Percentiles rank a stretch among this genome's conserved stretches.
Evolutionary conservation across 2,797 vertebrate species (phyloP).

Genomic region (Vireo griseus): DNA sequence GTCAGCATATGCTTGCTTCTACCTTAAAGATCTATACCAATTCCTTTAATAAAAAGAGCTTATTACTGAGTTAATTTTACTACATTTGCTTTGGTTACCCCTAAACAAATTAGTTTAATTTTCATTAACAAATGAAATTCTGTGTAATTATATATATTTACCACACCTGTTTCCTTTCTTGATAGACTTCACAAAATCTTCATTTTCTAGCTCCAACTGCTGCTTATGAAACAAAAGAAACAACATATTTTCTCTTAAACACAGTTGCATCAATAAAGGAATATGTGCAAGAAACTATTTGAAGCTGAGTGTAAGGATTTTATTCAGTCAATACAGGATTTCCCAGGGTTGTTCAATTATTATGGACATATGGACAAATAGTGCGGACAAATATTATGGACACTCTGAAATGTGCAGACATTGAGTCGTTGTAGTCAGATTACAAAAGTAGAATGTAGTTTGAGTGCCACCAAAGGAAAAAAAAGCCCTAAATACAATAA

Average conservation of each 20-base stretch:
- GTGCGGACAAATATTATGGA: neutral
- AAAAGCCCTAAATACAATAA: neutral
- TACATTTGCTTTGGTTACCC: neutral
- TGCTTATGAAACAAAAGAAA: neutral
- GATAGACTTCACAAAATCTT: neutral
- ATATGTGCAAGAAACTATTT: neutral
- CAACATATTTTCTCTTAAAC: neutral
- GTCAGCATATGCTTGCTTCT: neutral
- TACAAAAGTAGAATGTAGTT: neutral
- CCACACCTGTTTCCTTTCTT: neutral
- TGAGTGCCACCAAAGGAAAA: neutral
- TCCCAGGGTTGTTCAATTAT: neutral
- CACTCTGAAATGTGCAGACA: neutral
- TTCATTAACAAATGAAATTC: neutral
- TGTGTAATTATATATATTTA: neutral
- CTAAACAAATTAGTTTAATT: neutral
- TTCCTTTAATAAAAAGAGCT: neutral
- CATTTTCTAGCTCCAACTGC: neutral
- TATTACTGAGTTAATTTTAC: neutral
- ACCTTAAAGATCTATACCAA: neutral
- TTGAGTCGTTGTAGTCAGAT: neutral
- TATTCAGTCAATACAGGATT: neutral
- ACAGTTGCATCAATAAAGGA: neutral
- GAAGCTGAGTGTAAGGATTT: neutral
- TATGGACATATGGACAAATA: neutral